A percentile compares a stretch with the other conserved stretches of the same genome.
Conservation (phyloP, 2,113 vertebrate genomes). For the Maccullochella peelii region DNA sequence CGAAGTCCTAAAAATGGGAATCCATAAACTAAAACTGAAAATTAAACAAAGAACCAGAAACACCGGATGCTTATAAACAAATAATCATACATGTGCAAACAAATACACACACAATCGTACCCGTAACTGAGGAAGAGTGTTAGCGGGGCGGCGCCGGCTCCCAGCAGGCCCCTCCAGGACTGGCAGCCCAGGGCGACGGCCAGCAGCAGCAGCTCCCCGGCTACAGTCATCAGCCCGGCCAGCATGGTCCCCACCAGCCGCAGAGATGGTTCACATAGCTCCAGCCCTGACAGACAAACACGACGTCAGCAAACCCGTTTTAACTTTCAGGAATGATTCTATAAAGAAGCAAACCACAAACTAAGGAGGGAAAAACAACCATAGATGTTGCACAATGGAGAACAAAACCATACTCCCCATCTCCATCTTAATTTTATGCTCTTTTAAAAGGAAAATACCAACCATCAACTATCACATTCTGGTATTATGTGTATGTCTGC, state of each 20-base stretch:
- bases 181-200: slow-evolving; percentile 89
- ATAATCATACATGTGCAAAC: not conserved
- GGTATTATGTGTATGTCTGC: not conserved
- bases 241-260: slow-evolving; percentile 86
- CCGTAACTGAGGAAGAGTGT: slow-evolving; percentile 90
- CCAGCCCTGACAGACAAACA: slow-evolving; percentile 84
- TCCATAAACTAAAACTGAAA: not conserved
- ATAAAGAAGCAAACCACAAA: not conserved
- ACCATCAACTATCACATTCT: not conserved
- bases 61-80: not conserved
- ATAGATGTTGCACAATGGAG: too few relatives aligned
- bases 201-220: slow-evolving; percentile 89
- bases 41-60: not conserved
- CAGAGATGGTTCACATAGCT: slow-evolving; percentile 90
- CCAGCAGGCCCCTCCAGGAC: slow-evolving; percentile 89
- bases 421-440: not conserved
- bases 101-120: slow-evolving; percentile 70
- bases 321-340: not conserved
- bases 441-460: not conserved
- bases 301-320: not conserved
- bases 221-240: slow-evolving; percentile 87
- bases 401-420: too few relatives aligned
- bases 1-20: not conserved
- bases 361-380: too few relatives aligned
- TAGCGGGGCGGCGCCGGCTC: slow-evolving; percentile 87